These are phyloP conservation scores for Noctua pronuba DNA, from an alignment of 2,888 invertebrate genomes.

Conservation along the genomic window DNA sequence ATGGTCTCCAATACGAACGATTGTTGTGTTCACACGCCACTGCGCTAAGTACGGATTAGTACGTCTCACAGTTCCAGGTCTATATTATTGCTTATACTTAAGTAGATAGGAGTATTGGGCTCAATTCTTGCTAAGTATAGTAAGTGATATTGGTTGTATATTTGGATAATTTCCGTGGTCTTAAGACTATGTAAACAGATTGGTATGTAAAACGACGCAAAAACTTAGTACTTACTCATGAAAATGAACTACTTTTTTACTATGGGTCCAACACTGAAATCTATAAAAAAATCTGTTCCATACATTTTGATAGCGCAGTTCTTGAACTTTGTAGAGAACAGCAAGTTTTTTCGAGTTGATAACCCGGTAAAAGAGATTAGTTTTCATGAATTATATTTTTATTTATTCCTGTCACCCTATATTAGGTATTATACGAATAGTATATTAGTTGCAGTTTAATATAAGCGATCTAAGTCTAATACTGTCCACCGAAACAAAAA, in stretches of 20 bases:
- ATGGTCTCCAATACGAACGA: conserved; percentile 31
- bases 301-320: background rate
- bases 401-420: too few relatives aligned
- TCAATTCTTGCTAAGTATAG: background rate
- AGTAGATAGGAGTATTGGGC: background rate
- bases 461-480: background rate
- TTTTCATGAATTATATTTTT: too few relatives aligned
- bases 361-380: too few relatives aligned
- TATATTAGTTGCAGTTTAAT: background rate
- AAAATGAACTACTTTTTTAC: too few relatives aligned
- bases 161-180: background rate
- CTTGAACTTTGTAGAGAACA: background rate
- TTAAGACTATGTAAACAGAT: background rate
- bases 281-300: background rate
- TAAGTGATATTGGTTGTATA: background rate
- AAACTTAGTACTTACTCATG: too few relatives aligned
- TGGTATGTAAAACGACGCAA: too few relatives aligned
- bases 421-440: too few relatives aligned
- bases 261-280: background rate
- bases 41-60: conserved; percentile 44
- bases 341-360: background rate
- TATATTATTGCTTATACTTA: conserved; percentile 21
- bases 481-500: background rate
- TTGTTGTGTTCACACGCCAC: conserved; percentile 33
- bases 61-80: background rate